A percentile compares a stretch with the other conserved stretches of the same genome.
Evolutionary conservation across 2,888 invertebrate species (phyloP).

Genomic region (Rotaria sp.): DNA sequence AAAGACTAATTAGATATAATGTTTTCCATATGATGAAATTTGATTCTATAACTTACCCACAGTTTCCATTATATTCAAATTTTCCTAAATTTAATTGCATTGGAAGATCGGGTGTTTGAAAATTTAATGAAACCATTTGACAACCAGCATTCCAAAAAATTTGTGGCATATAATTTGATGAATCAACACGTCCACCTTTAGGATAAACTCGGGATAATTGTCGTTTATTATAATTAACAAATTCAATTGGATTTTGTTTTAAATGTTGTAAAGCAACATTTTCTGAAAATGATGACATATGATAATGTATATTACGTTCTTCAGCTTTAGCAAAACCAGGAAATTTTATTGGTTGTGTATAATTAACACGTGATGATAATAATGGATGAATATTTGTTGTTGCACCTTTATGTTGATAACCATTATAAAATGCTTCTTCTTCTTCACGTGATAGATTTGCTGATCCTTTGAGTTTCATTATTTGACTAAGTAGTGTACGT

Average conservation of each 20-base stretch:
- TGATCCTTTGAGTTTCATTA: not conserved
- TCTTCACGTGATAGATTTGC: constrained; percentile 53
- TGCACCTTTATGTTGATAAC: constrained; percentile 80
- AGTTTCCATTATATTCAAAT: constrained; percentile 98
- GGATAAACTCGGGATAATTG: constrained; percentile 99
- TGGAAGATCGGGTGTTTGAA: constrained; percentile 93
- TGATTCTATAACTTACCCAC: constrained; percentile 62
- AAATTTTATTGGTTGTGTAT: constrained; percentile 98
- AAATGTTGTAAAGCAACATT: constrained; percentile 88
- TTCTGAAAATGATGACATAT: constrained; percentile 99
- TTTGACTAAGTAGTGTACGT: constrained; percentile 60
- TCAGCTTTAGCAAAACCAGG: constrained; percentile 92
- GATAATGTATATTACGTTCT: constrained; percentile 86
- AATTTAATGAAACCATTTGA: constrained; percentile 95
- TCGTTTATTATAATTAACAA: constrained; percentile 98
- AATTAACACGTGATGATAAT: constrained; percentile 96
- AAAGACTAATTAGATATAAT: not conserved
- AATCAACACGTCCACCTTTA: constrained; percentile 93
- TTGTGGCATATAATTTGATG: constrained; percentile 98
- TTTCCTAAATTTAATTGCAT: constrained; percentile 99
- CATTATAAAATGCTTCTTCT: constrained; percentile 57
- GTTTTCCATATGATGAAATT: not conserved
- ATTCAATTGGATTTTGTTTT: constrained; percentile 90
- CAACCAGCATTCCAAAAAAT: constrained; percentile 99
- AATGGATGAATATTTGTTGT: constrained; percentile 98